These are phyloP conservation scores for Peromyscus melanophrys DNA, from an alignment of 2,797 vertebrate genomes.

Conservation along the genomic window DNA sequence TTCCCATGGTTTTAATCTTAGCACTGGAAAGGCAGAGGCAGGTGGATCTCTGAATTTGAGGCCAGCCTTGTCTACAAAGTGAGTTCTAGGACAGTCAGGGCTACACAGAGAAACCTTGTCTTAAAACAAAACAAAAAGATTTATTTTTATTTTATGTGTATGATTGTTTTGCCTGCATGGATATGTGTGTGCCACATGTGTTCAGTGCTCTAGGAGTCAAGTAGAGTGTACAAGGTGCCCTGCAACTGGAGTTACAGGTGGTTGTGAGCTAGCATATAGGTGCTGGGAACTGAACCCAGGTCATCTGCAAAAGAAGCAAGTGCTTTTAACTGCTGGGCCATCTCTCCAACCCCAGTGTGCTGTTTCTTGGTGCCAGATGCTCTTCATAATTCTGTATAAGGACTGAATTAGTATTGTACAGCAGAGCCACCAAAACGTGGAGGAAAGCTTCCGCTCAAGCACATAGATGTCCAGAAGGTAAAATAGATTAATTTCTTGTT, in stretches of 20 bases:
- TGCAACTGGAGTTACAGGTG: not conserved
- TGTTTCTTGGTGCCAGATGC: constrained; percentile 27
- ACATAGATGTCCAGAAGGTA: constrained; percentile 7
- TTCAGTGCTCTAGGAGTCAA: not conserved
- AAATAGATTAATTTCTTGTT: constrained; percentile 46
- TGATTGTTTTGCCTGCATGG: not conserved
- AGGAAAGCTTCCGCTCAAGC: constrained; percentile 37
- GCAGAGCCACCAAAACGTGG: constrained; percentile 11
- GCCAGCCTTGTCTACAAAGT: not conserved
- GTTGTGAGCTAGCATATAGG: not conserved
- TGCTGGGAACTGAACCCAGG: not conserved
- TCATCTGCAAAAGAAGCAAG: not conserved
- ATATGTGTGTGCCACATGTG: not conserved
- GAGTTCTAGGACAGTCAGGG: not conserved
- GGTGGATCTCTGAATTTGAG: not conserved
- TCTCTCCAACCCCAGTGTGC: not conserved
- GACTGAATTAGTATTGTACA: not conserved
- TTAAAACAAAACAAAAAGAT: not conserved
- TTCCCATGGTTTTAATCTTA: not conserved
- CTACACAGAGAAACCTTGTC: not conserved
- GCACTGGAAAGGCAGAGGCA: not conserved
- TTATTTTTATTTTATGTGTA: not conserved
- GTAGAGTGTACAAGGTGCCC: not conserved
- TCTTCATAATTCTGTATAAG: not conserved
- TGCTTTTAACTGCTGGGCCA: not conserved